Evolutionary conservation across 2,888 invertebrate genomes (phyloP).

Genomic region (Dicyrtomina minuta): DNA sequence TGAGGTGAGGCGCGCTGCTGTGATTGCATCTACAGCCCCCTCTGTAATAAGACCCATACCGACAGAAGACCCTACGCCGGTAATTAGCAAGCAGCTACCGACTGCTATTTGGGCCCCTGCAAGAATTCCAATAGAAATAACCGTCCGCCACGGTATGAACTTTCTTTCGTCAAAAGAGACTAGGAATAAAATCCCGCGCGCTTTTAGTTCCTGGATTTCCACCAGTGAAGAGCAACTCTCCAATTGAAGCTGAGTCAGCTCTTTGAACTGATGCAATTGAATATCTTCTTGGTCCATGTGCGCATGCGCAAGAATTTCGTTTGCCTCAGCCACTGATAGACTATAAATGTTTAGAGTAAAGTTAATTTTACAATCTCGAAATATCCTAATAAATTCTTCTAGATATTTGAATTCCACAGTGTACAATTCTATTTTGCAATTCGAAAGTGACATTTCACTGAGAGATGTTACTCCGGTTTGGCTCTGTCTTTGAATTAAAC

Average conservation of each 20-base stretch:
- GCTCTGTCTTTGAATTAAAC: too few species aligned
- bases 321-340: neutral
- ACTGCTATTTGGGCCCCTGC: slow-evolving; percentile 26
- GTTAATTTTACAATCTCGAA: slow-evolving; percentile 2
- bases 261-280: neutral
- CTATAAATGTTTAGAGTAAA: neutral
- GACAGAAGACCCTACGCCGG: slow-evolving; percentile 36
- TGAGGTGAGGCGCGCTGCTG: slow-evolving; percentile 14
- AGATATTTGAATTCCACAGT: too few species aligned
- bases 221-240: slow-evolving; percentile 3
- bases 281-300: slow-evolving; percentile 25
- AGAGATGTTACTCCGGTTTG: too few species aligned
- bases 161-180: slow-evolving; percentile 24
- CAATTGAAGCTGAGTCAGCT: slow-evolving; percentile 25
- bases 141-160: slow-evolving; percentile 36
- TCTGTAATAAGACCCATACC: slow-evolving; percentile 36
- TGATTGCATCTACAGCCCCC: slow-evolving; percentile 26
- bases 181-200: slow-evolving; percentile 27
- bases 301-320: slow-evolving; percentile 11
- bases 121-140: slow-evolving; percentile 11
- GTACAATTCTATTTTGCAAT: too few species aligned
- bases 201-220: slow-evolving; percentile 21
- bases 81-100: slow-evolving; percentile 27
- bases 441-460: too few species aligned
- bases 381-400: too few species aligned